These are phyloP conservation scores for Kryptolebias marmoratus DNA, from an alignment of 2,113 vertebrate genomes.

Conservation along the genomic window DNA sequence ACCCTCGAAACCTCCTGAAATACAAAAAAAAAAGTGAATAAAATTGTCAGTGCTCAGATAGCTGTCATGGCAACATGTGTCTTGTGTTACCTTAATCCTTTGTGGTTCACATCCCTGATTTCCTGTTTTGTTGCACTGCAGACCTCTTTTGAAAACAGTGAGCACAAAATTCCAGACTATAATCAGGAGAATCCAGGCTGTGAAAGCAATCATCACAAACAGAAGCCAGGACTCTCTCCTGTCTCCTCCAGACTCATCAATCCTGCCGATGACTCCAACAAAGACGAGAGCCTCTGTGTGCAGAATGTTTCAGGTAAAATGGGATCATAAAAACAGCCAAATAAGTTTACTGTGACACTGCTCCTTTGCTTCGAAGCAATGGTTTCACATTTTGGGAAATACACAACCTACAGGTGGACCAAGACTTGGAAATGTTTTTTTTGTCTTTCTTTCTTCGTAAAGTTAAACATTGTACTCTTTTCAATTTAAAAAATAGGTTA, in stretches of 20 bases:
- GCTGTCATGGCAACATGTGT: background rate
- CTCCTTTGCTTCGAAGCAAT: background rate
- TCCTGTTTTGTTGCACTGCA: background rate
- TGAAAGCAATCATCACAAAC: conserved; percentile 10
- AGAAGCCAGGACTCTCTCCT: background rate
- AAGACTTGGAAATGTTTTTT: no score
- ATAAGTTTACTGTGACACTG: background rate
- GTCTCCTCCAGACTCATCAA: background rate
- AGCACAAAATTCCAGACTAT: background rate
- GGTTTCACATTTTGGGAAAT: no score
- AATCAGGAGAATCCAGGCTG: conserved; percentile 19
- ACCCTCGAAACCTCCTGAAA: conserved; percentile 22
- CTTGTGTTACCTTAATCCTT: conserved; percentile 13
- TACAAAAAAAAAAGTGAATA: background rate
- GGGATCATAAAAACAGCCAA: background rate
- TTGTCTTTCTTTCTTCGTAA: no score
- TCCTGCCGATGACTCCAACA: background rate
- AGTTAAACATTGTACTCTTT: no score
- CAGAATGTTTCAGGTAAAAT: background rate
- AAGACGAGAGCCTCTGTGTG: conserved; percentile 38
- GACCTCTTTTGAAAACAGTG: background rate
- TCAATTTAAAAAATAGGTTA: no score
- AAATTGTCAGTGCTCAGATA: background rate
- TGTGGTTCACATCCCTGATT: accelerated
- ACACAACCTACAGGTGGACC: no score